Evolutionary conservation across 2,888 invertebrate genomes (phyloP), one percentile per base, ranked within the genome.

Genomic region (Atethmia centrago): DNA sequence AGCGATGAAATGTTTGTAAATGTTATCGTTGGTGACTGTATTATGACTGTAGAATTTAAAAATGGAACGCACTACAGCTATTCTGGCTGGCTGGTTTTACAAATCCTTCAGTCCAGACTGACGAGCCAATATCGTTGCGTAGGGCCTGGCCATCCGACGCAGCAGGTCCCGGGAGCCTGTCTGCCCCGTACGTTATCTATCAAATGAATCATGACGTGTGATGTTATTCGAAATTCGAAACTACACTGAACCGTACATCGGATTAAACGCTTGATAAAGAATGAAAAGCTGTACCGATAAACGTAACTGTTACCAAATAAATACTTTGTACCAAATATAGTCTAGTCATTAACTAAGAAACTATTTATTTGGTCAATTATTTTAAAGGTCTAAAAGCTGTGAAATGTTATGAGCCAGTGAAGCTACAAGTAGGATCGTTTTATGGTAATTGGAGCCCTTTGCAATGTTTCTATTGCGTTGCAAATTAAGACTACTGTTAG

Each of bases 271-370:
- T 61, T 64, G 25, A 36, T 31, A 14, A 36, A 56, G 49, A n/a
- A 56, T 63, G 40, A 45, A 59, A 53, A 45, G 25, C 49, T 65
- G 28, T 66, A 79, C 63, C 49, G 55, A 55, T 42, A 16, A 66
- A 51, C 12, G n/a, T 66, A 67, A 58, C 25, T 45, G 12, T 64
- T 45, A 83, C 61, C 58, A 71, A 71, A 58, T 55, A 51, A 55
- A 69, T 47, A 19, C 7, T 53, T 49, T 40, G 12, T 12, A 78
- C 63, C 45, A 73, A 74, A 71, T 1, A 25, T 42, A 19, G n/a
- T 59, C 82, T 86, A 84, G 77, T 82, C 74, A 77, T 73, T 67
- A 77, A 51, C 19, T 68, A 70, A 64, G 47, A 36, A 56, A 45
- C 21, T 47, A 83, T 69, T 72, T 68, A 40, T 68, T 80, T 73